Evolutionary conservation across 2,888 invertebrate genomes (phyloP).

Genomic region (Capitulum mitella): DNA sequence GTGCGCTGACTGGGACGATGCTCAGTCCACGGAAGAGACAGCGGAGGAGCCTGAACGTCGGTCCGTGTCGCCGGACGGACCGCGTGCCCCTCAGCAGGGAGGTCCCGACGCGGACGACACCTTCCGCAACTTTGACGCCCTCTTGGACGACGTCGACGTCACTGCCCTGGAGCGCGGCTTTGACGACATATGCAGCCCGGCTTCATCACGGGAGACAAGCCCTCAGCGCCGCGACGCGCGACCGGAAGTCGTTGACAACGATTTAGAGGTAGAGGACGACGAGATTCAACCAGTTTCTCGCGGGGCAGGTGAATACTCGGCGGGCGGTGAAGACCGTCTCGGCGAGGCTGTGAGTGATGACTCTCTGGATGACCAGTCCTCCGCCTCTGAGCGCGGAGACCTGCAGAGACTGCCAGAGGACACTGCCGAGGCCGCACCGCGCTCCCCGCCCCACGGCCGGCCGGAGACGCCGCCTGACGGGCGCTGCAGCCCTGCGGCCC

Average conservation of each 20-base stretch:
- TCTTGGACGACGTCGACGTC: background rate
- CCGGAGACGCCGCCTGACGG: no score
- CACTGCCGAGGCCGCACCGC: no score
- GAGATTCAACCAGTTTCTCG: no score
- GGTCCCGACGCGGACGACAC: background rate
- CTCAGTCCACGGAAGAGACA: background rate
- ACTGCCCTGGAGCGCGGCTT: background rate
- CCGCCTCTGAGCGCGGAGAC: no score
- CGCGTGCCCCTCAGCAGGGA: background rate
- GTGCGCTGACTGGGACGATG: background rate
- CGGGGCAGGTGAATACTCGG: no score
- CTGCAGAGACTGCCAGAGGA: no score
- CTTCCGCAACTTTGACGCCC: background rate
- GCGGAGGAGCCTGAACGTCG: background rate
- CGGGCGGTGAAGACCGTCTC: no score
- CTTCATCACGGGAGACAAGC: background rate
- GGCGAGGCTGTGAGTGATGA: no score
- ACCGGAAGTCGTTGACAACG: background rate
- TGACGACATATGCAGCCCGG: background rate
- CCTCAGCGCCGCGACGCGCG: no score
- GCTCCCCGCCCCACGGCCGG: no score
- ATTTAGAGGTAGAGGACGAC: background rate
- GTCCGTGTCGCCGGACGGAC: background rate
- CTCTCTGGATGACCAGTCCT: no score
- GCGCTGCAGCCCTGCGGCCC: no score